A percentile compares a stretch with the other conserved stretches of the same genome.
Conservation (phyloP, 2,888 invertebrate species). For the Tineola bisselliella region DNA sequence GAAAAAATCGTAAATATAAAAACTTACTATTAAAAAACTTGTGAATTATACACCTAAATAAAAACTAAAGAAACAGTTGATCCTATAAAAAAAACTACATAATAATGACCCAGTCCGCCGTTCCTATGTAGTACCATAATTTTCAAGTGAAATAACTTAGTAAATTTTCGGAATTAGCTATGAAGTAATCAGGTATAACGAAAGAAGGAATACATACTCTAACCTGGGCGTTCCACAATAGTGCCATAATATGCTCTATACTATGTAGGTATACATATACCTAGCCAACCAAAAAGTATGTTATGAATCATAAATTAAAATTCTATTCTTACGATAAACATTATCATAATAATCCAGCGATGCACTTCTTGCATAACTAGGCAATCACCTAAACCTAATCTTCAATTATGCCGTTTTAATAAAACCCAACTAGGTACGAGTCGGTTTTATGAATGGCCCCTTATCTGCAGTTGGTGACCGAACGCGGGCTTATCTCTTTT, state of each 20-base stretch:
- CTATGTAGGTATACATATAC: too few relatives aligned
- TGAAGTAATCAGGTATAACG: neutral
- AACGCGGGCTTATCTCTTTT: neutral
- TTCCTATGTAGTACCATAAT: neutral
- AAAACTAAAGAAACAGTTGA: too few relatives aligned
- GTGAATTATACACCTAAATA: too few relatives aligned
- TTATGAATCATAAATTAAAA: too few relatives aligned
- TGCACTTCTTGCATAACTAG: neutral
- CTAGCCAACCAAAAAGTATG: too few relatives aligned
- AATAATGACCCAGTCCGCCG: too few relatives aligned
- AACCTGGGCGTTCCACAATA: too few relatives aligned
- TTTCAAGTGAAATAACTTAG: neutral
- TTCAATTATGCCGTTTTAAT: neutral
- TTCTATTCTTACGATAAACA: neutral
- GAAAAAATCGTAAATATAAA: too few relatives aligned
- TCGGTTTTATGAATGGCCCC: constrained; percentile 2
- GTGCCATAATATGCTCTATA: too few relatives aligned
- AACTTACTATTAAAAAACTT: too few relatives aligned
- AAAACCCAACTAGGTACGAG: neutral
- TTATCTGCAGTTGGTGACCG: constrained; percentile 3
- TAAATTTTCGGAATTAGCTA: neutral
- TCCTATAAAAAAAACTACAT: too few relatives aligned
- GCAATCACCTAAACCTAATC: neutral
- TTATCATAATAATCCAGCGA: neutral
- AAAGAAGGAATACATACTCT: too few relatives aligned